These are phyloP conservation scores for Oligia strigilis DNA, from an alignment of 2,888 invertebrate genomes.

Conservation along the genomic window DNA sequence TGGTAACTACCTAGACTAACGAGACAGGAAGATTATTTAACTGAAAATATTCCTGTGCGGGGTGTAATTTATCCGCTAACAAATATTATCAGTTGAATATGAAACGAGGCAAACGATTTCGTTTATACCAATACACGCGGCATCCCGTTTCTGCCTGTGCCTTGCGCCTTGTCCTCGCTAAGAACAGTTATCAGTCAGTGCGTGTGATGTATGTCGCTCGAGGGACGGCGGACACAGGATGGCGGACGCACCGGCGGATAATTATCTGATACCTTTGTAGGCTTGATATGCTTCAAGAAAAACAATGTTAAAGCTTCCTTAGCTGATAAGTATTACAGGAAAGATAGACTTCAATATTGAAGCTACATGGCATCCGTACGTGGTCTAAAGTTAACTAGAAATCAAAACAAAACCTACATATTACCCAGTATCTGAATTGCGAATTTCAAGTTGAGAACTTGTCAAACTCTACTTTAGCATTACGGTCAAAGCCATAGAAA, in stretches of 20 bases:
- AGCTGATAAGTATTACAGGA: background rate
- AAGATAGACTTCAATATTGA: background rate
- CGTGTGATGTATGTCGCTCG: slow-evolving; percentile 80
- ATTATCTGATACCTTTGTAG: slow-evolving; percentile 74
- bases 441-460: background rate
- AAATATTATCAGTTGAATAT: slow-evolving; percentile 7
- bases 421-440: background rate
- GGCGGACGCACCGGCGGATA: slow-evolving; percentile 61
- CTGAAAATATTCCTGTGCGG: background rate
- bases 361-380: background rate
- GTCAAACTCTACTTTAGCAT: background rate
- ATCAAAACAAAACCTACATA: background rate
- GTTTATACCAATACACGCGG: background rate
- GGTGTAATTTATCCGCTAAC: background rate
- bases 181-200: slow-evolving; percentile 86
- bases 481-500: background rate
- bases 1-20: slow-evolving; percentile 8
- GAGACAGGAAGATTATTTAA: slow-evolving; percentile 3
- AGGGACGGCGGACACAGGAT: slow-evolving; percentile 49
- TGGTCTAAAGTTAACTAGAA: background rate
- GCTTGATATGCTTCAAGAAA: slow-evolving; percentile 10
- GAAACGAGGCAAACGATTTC: background rate
- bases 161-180: slow-evolving; percentile 68
- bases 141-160: slow-evolving; percentile 35
- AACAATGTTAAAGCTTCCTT: slow-evolving; percentile 9